Evolutionary conservation across 2,888 invertebrate species (phyloP), one percentile per base, ranked within the genome.

Genomic region (Cerastis rubricosa): DNA sequence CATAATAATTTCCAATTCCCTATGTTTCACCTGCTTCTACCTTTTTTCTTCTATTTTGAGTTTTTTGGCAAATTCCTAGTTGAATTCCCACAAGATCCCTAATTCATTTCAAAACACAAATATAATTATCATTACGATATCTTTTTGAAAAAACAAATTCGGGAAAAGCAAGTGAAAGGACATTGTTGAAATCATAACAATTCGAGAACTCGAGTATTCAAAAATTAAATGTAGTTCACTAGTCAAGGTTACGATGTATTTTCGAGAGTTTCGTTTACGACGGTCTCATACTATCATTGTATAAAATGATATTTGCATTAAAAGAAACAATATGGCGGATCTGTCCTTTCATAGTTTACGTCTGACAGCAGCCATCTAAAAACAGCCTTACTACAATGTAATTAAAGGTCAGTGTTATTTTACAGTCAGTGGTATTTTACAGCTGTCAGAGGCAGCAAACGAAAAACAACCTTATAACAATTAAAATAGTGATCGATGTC

Each of bases 201-300:
- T 11, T 74, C 8, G 47, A 29, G 22, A 59, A 35, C 2, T 19
- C 29, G n/a, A 54, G 6, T 57, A 5, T 14, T 12, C 14, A 35
- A 35, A 35, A 35, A 35, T 35, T 35, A 35, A 77, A 66, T 77
- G 17, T 76, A 54, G 69, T 35, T 43, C 45, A 63, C 25, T 7
- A 71, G 54, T 54, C 66, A 81, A 83, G 81, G 72, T 78, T 70
- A 70, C 54, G 65, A 78, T 73, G 49, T 61, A 47, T 59, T 75
- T 71, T 71, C 40, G 51, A 78, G 51, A 83, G 64, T 4, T 47
- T 64, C 29, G 6, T 64, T 68, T 82, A 51, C 59, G 57, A 45
- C 22, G 47, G 17, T 35, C 0, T 63, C 43, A 54, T 49, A 43
- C 25, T 79, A 68, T 81, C 54, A 81, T 75, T 68, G 54, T 79